Conservation (phyloP, 2,888 invertebrate species). For the Gibbula magus region DNA sequence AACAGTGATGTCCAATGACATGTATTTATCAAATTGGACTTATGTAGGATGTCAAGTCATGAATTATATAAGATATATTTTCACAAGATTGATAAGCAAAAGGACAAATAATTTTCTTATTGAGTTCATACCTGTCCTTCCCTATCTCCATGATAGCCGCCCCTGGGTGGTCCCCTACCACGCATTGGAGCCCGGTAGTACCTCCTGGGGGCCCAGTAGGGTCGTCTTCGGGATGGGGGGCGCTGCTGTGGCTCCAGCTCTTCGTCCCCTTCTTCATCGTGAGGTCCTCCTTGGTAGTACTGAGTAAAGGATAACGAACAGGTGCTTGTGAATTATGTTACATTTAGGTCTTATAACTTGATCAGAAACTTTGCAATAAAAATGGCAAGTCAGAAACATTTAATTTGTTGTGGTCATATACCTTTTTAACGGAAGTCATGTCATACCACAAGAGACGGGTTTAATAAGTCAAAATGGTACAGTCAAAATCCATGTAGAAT, state of each 20-base stretch:
- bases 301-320: constrained; percentile 62
- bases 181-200: constrained; percentile 45
- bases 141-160: constrained; percentile 32
- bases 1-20: too few relatives aligned
- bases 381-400: too few relatives aligned
- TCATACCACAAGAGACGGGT: too few relatives aligned
- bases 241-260: constrained; percentile 44
- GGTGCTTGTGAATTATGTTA: too few relatives aligned
- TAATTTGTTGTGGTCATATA: too few relatives aligned
- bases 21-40: too few relatives aligned
- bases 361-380: too few relatives aligned
- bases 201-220: constrained; percentile 49
- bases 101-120: too few relatives aligned
- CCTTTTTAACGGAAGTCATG: too few relatives aligned
- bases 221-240: constrained; percentile 45
- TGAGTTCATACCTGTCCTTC: constrained; percentile 6
- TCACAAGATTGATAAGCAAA: not conserved
- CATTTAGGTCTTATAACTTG: too few relatives aligned
- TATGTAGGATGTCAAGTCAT: not conserved
- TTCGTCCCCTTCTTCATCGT: constrained; percentile 75
- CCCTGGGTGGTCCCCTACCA: constrained; percentile 30
- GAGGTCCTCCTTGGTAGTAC: constrained; percentile 74
- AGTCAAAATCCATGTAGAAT: too few relatives aligned
- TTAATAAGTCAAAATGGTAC: too few relatives aligned
- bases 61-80: not conserved